phyloP scores from a whole-genome alignment of 1,140 invertebrate genomes.

The Ridgeia piscesae region DNA sequence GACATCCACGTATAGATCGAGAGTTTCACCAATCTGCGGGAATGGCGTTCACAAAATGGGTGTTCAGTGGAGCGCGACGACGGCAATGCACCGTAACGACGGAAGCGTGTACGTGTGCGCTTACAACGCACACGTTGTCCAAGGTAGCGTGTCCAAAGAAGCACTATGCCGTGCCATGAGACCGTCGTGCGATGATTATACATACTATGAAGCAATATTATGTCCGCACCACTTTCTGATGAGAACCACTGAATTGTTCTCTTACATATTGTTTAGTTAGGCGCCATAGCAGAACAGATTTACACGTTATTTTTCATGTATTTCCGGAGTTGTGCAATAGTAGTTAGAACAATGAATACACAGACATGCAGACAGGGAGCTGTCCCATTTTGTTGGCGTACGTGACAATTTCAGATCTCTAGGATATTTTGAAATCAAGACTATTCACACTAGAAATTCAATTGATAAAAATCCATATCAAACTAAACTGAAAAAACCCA shows the following conservation, averaged over 20 bases:
- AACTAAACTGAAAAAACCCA: too few species aligned
- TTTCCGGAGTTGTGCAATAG: not conserved
- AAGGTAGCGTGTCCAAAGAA: not conserved
- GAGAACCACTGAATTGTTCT: not conserved
- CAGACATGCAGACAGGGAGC: not conserved
- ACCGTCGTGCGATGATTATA: not conserved
- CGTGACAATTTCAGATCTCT: not conserved
- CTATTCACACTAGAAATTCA: not conserved
- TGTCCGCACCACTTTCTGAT: not conserved
- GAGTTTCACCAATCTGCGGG: not conserved
- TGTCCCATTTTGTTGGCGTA: not conserved
- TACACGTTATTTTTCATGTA: not conserved
- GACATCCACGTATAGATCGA: not conserved
- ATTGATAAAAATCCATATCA: too few species aligned
- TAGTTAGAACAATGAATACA: not conserved
- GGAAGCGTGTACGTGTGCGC: not conserved
- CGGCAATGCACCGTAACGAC: not conserved
- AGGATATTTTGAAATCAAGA: not conserved
- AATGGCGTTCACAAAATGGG: not conserved
- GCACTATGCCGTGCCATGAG: not conserved
- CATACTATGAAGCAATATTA: not conserved
- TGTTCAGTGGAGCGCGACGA: not conserved
- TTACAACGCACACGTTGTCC: not conserved
- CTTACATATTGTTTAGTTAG: not conserved
- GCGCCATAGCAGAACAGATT: not conserved